Base-by-base conservation (phyloP, 2,888 invertebrate species). In the Scaptomyza parva region DNA sequence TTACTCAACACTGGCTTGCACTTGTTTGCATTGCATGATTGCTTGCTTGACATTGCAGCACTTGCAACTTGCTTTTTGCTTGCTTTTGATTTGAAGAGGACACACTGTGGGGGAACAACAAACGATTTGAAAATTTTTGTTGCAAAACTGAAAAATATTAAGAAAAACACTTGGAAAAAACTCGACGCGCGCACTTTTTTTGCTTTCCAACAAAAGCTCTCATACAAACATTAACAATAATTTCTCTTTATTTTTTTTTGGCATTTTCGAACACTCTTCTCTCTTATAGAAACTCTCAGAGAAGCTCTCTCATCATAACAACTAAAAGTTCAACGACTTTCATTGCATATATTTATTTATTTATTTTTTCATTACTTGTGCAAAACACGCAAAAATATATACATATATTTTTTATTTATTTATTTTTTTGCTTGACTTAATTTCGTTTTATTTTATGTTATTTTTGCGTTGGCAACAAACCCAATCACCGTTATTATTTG, bases 121-220 rank as follows among this genome's bases (percentile, higher is more conserved):
- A 78, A 79, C 74, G 62, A 35, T 63, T 70, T 67, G 66, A 66
- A 72, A 66, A 78, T 83, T 80, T 86, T 77, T 78, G 75, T 75
- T 75, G 62, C 76, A 77, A 78, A 88, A 67, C 67, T 72, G 67
- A 74, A 86, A 84, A 86, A 86, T 78, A 76, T 84, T 79, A 64
- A 70, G 88, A 88, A 85, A 86, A 86, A 88, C 88, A 86, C 86
- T 86, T 88, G 63, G 48, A 84, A 86, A 84, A 86, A 86, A 84
- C 84, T 86, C 84, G 84, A 71, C 82, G 78, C 82, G 69, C 87
- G 77, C 88, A 85, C 88, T 71, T 33, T 22, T 45, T 48, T 73
- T 64, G 52, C 59, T 71, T 64, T 54, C 22, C 26, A 17, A 18
- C 24, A 60, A 57, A 50, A 63, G 50, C 66, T 54, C 59, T 54